phyloP scores from a whole-genome alignment of 2,113 vertebrate genomes.

The Chionodraco myersi region DNA sequence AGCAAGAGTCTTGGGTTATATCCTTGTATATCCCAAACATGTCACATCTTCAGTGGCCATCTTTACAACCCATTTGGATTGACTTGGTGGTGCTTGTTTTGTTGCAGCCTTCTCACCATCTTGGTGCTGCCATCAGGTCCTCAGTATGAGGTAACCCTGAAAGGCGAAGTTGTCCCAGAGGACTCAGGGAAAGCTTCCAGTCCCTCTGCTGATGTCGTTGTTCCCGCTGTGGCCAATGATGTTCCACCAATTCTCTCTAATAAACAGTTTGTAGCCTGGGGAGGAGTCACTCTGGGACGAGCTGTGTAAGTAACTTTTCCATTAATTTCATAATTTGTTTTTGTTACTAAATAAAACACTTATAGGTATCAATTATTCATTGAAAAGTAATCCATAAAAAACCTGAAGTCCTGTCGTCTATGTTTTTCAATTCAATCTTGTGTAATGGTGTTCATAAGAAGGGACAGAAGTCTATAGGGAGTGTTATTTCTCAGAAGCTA shows the following conservation, averaged over 20 bases:
- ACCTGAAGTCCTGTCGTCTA: constrained; percentile 29
- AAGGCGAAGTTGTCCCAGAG: constrained; percentile 82
- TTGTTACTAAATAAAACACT: constrained; percentile 26
- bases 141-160: constrained; percentile 92
- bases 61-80: not conserved
- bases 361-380: constrained; percentile 63
- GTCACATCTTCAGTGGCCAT: not conserved
- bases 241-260: constrained; percentile 94
- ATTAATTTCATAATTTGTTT: constrained; percentile 32
- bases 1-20: not conserved
- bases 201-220: constrained; percentile 45
- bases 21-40: not conserved
- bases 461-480: constrained; percentile 61
- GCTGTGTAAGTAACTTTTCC: constrained; percentile 88
- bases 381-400: constrained; percentile 62
- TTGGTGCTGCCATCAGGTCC: constrained; percentile 93
- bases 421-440: constrained; percentile 57
- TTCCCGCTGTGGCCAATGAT: constrained; percentile 62
- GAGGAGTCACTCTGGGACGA: constrained; percentile 90
- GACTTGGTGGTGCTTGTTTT: constrained; percentile 30
- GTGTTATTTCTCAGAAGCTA: constrained; percentile 59
- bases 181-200: constrained; percentile 48
- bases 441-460: constrained; percentile 76
- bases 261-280: constrained; percentile 95
- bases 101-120: constrained; percentile 89